A percentile compares a stretch with the other conserved stretches of the same genome.
phyloP scores from a whole-genome alignment of 2,797 vertebrate genomes.

The Lepilemur ruficaudatus region DNA sequence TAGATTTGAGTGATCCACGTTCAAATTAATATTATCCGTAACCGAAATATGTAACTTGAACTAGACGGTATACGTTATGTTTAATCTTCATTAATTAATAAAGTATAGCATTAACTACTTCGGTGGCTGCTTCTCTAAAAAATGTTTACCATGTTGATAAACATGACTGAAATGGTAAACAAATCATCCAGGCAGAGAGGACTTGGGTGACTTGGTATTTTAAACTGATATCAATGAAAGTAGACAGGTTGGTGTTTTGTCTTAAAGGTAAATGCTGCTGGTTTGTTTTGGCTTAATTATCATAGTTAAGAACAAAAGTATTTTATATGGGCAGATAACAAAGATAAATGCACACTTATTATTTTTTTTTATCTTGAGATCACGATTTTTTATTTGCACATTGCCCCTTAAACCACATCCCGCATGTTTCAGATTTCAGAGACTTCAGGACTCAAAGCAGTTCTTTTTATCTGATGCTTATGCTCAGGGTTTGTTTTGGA shows the following conservation, averaged over 20 bases:
- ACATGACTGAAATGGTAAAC: background rate
- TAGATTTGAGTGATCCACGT: background rate
- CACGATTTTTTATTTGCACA: conserved; percentile 36
- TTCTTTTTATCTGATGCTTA: conserved; percentile 55
- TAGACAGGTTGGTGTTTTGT: background rate
- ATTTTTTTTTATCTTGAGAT: conserved; percentile 21
- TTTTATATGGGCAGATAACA: conserved; percentile 32
- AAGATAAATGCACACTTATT: conserved; percentile 36
- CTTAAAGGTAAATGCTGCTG: background rate
- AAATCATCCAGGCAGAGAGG: background rate
- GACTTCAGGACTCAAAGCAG: conserved; percentile 43
- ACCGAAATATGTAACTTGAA: background rate
- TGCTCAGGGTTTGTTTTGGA: conserved; percentile 23
- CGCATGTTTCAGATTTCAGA: conserved; percentile 63
- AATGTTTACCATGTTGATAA: background rate
- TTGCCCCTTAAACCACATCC: conserved; percentile 52
- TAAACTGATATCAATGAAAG: background rate
- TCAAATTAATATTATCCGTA: background rate
- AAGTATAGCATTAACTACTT: background rate
- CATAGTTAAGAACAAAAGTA: conserved; percentile 39
- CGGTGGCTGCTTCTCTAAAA: background rate
- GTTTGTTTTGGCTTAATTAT: conserved; percentile 37
- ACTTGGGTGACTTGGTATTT: background rate
- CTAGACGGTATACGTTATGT: background rate
- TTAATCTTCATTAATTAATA: background rate